phyloP scores from a whole-genome alignment of 1,140 invertebrate species.

The Drosophila truncata region DNA sequence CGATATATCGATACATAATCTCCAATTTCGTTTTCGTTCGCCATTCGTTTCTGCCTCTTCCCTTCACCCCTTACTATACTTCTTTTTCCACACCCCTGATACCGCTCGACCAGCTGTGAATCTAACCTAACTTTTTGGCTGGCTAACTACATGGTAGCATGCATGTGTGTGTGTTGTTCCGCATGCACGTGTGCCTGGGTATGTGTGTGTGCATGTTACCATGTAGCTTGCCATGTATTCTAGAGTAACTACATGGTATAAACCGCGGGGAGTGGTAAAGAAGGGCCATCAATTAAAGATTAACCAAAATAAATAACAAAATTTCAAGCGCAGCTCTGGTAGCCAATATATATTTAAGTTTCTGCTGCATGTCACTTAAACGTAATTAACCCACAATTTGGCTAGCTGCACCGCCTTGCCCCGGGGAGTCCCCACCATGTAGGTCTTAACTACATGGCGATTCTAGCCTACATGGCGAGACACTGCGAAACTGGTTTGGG shows the following conservation, averaged over 20 bases:
- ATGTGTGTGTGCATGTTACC: slow-evolving; percentile 26
- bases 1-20: slow-evolving; percentile 23
- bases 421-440: slow-evolving; percentile 66
- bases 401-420: slow-evolving; percentile 6
- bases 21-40: slow-evolving; percentile 39
- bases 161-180: slow-evolving; percentile 37
- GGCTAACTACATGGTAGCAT: slow-evolving; percentile 60
- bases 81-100: slow-evolving; percentile 22
- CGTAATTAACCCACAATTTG: background rate
- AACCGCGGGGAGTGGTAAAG: slow-evolving; percentile 25
- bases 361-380: background rate
- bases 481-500: slow-evolving; percentile 66
- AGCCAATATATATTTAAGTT: too few relatives aligned
- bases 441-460: slow-evolving; percentile 56
- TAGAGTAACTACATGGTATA: slow-evolving; percentile 55
- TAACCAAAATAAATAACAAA: slow-evolving; percentile 3
- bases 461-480: slow-evolving; percentile 71
- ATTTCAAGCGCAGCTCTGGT: background rate
- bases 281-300: slow-evolving; percentile 38
- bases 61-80: slow-evolving; percentile 21
- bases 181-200: slow-evolving; percentile 22
- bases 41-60: slow-evolving; percentile 42
- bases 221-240: slow-evolving; percentile 68
- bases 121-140: slow-evolving; percentile 66
- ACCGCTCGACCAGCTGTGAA: slow-evolving; percentile 39